phyloP scores from a whole-genome alignment of 2,797 vertebrate genomes.

The Pseudopleuronectes americanus region DNA sequence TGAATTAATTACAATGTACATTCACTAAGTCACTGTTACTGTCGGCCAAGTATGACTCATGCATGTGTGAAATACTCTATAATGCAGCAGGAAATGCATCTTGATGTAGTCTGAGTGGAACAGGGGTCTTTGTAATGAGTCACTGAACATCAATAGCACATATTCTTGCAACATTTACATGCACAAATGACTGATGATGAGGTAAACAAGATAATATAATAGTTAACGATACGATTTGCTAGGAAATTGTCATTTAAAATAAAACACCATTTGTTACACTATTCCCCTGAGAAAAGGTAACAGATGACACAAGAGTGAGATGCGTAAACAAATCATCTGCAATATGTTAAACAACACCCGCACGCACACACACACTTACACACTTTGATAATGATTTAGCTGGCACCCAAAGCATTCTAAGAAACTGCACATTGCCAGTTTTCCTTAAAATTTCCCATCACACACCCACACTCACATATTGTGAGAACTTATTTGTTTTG shows the following conservation, averaged over 20 bases:
- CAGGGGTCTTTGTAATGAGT: constrained; percentile 27
- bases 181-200: constrained; percentile 40
- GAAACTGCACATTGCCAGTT: background rate
- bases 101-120: constrained; percentile 19
- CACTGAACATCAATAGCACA: constrained; percentile 20
- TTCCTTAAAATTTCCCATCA: too few species aligned
- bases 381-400: constrained; percentile 9
- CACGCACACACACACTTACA: constrained; percentile 8
- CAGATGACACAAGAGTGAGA: background rate
- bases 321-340: background rate
- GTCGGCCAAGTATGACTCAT: constrained; percentile 28
- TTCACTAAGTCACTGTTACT: constrained; percentile 11
- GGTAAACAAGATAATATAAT: constrained; percentile 11
- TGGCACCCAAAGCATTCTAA: constrained; percentile 25
- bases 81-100: constrained; percentile 34
- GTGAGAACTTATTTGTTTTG: constrained; percentile 12
- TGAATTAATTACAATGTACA: constrained; percentile 17
- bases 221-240: background rate
- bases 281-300: background rate
- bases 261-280: constrained; percentile 2
- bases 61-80: constrained; percentile 41
- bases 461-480: constrained; percentile 17
- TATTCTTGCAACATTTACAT: constrained; percentile 36
- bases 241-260: background rate
- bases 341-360: background rate